phyloP scores from a whole-genome alignment of 2,113 vertebrate genomes.

The Periophthalmodon schlosseri region DNA sequence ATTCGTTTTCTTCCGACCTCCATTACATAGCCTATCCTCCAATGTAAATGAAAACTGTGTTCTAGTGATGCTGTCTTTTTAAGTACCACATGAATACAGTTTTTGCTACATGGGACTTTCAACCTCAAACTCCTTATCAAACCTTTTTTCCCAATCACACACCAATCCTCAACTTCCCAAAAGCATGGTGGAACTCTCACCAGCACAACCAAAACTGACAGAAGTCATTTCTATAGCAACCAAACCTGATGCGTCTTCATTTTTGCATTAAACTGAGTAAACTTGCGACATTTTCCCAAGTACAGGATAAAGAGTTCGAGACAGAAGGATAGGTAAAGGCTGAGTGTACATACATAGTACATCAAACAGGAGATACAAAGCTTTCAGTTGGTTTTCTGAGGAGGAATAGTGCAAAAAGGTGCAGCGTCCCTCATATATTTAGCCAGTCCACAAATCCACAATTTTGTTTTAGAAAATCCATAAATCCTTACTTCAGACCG shows the following conservation, averaged over 20 bases:
- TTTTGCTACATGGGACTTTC: neutral
- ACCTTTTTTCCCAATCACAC: neutral
- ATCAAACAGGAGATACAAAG: neutral
- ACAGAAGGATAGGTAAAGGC: neutral
- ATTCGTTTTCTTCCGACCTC: too few species aligned
- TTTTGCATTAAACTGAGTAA: neutral
- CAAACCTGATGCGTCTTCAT: neutral
- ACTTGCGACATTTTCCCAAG: neutral
- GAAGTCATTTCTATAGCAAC: neutral
- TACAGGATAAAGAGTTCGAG: neutral
- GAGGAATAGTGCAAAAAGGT: slow-evolving; percentile 2
- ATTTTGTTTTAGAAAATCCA: neutral
- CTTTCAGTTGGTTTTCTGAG: neutral
- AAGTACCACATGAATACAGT: neutral
- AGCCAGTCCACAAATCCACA: neutral
- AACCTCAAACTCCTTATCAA: neutral
- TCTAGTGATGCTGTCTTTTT: too few species aligned
- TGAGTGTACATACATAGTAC: neutral
- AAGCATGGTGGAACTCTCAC: neutral
- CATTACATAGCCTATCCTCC: too few species aligned
- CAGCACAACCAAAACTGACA: neutral
- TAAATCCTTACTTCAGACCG: neutral
- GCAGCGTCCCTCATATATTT: neutral
- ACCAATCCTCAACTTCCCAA: neutral
- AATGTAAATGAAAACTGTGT: too few species aligned